phyloP scores from a whole-genome alignment of 2,113 vertebrate genomes.

The Semicossyphus pulcher region DNA sequence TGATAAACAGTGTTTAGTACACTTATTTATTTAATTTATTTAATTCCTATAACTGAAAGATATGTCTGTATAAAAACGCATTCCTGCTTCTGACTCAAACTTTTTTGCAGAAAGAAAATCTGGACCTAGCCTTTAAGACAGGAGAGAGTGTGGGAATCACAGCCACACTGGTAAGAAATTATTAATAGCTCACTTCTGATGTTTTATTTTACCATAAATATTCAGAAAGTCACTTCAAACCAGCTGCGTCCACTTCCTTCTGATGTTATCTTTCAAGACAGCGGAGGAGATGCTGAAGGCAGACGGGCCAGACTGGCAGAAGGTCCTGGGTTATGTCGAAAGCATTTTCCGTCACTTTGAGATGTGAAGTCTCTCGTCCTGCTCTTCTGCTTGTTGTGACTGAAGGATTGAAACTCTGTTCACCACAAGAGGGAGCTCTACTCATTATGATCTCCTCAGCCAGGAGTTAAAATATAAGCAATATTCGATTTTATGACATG shows the following conservation, averaged over 20 bases:
- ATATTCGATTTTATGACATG: conserved; percentile 4
- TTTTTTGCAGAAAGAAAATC: conserved; percentile 73
- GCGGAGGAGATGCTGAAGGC: conserved; percentile 81
- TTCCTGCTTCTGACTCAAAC: neutral
- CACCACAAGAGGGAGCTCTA: conserved; percentile 17
- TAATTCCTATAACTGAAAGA: no score
- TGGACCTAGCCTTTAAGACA: conserved; percentile 76
- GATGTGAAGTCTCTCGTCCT: conserved; percentile 64
- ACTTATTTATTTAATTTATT: no score
- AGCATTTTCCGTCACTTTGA: conserved; percentile 84
- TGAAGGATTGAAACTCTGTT: neutral
- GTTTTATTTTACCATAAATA: neutral
- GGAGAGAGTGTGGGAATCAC: conserved; percentile 77
- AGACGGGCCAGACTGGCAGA: conserved; percentile 83
- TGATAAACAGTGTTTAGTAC: no score
- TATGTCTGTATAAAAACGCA: no score
- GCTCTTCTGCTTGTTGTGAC: neutral
- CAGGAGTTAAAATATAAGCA: conserved; percentile 5
- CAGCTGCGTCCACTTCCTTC: neutral
- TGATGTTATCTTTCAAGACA: conserved; percentile 46
- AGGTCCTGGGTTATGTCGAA: conserved; percentile 82
- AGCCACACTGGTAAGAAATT: conserved; percentile 72
- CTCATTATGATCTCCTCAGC: neutral
- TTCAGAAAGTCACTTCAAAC: neutral
- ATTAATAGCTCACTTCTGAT: no score